These are phyloP conservation scores for Ophthalmotilapia sp. DNA, from an alignment of 2,113 vertebrate genomes.

Conservation along the genomic window DNA sequence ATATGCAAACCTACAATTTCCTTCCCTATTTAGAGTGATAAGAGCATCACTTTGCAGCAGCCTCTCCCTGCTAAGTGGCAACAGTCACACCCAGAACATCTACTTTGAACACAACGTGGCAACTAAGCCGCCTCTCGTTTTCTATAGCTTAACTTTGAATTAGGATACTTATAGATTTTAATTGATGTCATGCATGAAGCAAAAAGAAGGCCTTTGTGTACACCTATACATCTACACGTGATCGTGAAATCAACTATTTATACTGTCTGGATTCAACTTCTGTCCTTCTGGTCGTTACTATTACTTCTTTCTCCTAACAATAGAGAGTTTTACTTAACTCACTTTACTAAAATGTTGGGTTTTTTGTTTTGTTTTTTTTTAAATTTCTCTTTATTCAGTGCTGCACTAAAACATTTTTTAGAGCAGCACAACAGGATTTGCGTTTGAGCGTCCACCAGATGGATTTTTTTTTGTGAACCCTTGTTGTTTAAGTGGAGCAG, in stretches of 20 bases:
- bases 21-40: background rate
- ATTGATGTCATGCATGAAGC: background rate
- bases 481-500: background rate
- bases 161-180: background rate
- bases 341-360: background rate
- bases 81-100: background rate
- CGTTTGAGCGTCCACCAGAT: background rate
- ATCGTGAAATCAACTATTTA: background rate
- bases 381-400: fast-evolving
- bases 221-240: background rate
- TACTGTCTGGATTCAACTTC: background rate
- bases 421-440: background rate
- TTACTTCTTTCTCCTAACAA: background rate
- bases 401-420: background rate
- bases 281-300: background rate
- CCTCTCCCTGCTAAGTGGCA: background rate
- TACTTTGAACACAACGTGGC: background rate
- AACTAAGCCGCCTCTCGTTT: background rate
- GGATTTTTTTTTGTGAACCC: background rate
- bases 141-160: background rate
- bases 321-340: background rate
- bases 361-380: background rate
- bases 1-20: background rate
- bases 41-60: background rate
- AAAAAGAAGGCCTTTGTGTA: background rate